Base-by-base conservation (phyloP, 1,140 invertebrate genomes). In the Drosophila chauvacae region DNA sequence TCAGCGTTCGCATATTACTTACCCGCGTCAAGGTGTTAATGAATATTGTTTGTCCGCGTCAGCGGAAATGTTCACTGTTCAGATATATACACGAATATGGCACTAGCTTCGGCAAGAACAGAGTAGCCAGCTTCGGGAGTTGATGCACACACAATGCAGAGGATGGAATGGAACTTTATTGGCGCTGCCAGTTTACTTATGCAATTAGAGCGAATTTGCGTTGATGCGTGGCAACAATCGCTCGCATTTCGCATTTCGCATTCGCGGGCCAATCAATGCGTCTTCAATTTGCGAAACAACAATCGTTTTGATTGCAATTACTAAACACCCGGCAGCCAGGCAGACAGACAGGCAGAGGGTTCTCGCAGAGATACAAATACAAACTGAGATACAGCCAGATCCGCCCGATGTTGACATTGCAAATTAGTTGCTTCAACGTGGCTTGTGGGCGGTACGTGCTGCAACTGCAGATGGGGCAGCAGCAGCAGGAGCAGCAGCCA, bases 261-360 rank as follows among this genome's bases (percentile, higher is more conserved):
- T 41, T 63, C 51, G 60, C 60, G 39, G 48, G 53, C 53, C 53
- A 56, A 56, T 74, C 58, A 76, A 61, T 65, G 62, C 41, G 60
- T 74, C 81, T 84, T 80, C 63, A 65, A 85, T 85, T 85, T 73
- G 82, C 64, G 42, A 69, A 80, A 74, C 77, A 87, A 83, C 64
- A 79, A 69, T 77, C 53, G 81, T 79, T 87, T 75, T 88, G 84
- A 87, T 87, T 87, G 80, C 80, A 83, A 87, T 88, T 80, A 88
- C 80, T 62, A 68, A 18, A 23, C 60, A 41, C 26, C 63, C 16
- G 45, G 60, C 16, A 50, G 18, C 26, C 35, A 60, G 44, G 13
- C 16, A 45, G 30, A 57, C 16, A 50, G 41, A 26, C 26, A 55
- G 42, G 16, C 9, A 18, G 56, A 35, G 42, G 41, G 44, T 50